phyloP scores from a whole-genome alignment of 2,797 vertebrate species.

The Ispidina lecontei region DNA sequence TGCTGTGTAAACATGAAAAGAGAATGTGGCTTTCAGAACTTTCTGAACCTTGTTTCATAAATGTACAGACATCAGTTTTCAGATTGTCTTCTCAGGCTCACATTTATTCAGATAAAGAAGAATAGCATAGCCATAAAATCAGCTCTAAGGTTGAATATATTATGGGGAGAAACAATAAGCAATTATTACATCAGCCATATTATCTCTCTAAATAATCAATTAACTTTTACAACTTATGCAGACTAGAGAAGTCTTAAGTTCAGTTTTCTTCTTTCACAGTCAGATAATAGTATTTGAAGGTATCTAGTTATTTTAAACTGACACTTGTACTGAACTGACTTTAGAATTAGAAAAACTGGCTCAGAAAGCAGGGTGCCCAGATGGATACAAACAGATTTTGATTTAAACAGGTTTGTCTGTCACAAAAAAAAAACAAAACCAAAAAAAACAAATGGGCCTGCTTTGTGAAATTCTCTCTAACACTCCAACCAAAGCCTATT shows the following conservation, averaged over 20 bases:
- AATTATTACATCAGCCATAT: background rate
- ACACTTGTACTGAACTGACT: background rate
- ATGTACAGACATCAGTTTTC: background rate
- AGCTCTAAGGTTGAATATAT: background rate
- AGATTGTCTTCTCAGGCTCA: background rate
- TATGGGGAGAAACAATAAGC: background rate
- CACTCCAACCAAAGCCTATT: background rate
- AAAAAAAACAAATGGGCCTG: background rate
- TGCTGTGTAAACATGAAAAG: background rate
- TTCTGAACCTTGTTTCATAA: background rate
- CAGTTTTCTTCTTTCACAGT: background rate
- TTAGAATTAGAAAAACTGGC: conserved; percentile 11
- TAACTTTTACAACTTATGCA: background rate
- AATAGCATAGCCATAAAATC: background rate
- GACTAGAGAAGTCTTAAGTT: background rate
- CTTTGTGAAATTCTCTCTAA: background rate
- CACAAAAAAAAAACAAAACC: background rate
- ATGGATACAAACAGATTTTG: conserved; percentile 44
- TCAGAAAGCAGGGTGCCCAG: conserved; percentile 19
- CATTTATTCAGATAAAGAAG: background rate
- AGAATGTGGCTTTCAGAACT: background rate
- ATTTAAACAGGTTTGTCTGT: conserved; percentile 29
- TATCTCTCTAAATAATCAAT: background rate
- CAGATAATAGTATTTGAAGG: background rate
- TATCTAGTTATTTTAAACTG: background rate